Percentiles rank a stretch among this genome's conserved stretches.
These are phyloP conservation scores for Bilobella aurantiaca DNA, from an alignment of 1,140 invertebrate genomes.

Conservation along the genomic window DNA sequence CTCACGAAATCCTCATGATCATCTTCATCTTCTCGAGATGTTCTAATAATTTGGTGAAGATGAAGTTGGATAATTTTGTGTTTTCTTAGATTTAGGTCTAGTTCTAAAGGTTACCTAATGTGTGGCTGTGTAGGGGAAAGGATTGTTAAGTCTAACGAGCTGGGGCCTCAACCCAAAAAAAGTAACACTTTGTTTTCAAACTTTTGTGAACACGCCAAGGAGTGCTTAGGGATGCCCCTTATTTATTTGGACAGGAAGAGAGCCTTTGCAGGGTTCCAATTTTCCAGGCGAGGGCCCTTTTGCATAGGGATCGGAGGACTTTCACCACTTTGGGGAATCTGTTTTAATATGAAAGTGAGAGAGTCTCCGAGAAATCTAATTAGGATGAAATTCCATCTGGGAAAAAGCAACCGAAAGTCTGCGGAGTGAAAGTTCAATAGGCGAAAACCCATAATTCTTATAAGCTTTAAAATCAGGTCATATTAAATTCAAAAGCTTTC, in stretches of 20 bases:
- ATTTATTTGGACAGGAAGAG: too few relatives aligned
- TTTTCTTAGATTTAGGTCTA: too few relatives aligned
- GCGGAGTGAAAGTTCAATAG: not conserved
- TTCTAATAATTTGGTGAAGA: too few relatives aligned
- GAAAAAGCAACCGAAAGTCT: too few relatives aligned
- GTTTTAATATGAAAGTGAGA: not conserved
- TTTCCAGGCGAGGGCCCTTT: too few relatives aligned
- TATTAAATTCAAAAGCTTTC: constrained; percentile 1
- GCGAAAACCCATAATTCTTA: not conserved
- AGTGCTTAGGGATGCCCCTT: not conserved
- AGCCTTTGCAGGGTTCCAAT: too few relatives aligned
- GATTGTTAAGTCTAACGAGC: not conserved
- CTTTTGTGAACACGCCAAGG: not conserved
- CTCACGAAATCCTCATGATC: not conserved
- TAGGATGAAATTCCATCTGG: constrained; percentile 3
- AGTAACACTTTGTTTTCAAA: not conserved
- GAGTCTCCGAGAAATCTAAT: not conserved
- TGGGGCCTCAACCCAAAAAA: not conserved
- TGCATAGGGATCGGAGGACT: too few relatives aligned
- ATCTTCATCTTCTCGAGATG: not conserved
- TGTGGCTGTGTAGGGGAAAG: not conserved
- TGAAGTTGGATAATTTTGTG: too few relatives aligned
- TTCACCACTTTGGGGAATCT: too few relatives aligned
- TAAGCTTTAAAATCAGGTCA: not conserved
- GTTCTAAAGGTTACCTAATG: too few relatives aligned